These are phyloP conservation scores for Cavia aperea DNA, from an alignment of 2,113 vertebrate species.

Conservation along the genomic window DNA sequence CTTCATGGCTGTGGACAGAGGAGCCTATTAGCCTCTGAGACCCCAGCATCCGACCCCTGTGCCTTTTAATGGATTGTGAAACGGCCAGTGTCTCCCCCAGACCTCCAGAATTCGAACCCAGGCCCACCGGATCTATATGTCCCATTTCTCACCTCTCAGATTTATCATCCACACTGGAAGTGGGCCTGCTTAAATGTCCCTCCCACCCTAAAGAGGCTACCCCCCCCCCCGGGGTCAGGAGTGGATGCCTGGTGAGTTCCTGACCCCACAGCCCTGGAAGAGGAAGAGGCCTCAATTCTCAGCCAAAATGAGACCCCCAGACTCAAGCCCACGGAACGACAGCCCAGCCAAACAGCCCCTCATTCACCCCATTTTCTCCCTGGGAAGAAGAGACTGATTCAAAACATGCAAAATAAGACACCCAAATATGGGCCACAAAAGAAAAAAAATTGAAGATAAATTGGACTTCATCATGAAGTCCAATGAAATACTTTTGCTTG, in stretches of 20 bases:
- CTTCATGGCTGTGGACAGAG: conserved; percentile 88
- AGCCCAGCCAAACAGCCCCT: not conserved
- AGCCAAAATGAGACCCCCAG: not conserved
- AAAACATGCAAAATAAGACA: not conserved
- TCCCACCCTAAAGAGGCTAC: not conserved
- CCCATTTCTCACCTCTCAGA: not conserved
- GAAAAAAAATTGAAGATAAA: not conserved
- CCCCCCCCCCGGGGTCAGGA: not conserved
- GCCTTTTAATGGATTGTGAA: not conserved
- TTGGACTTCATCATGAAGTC: not conserved
- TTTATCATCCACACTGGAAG: not conserved
- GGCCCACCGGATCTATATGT: not conserved
- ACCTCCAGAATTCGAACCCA: not conserved
- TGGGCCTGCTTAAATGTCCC: not conserved
- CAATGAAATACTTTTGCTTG: not conserved
- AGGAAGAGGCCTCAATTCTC: not conserved
- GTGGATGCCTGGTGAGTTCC: not conserved
- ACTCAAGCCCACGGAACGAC: not conserved
- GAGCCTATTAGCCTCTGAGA: not conserved
- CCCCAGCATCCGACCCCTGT: not conserved
- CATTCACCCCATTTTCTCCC: too few species aligned
- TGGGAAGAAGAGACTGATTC: not conserved
- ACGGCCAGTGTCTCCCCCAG: fast-evolving
- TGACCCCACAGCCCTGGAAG: fast-evolving
- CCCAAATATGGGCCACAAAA: not conserved